Conservation (phyloP, 2,113 vertebrate species). For the mouse (Mus musculus) region DNA sequence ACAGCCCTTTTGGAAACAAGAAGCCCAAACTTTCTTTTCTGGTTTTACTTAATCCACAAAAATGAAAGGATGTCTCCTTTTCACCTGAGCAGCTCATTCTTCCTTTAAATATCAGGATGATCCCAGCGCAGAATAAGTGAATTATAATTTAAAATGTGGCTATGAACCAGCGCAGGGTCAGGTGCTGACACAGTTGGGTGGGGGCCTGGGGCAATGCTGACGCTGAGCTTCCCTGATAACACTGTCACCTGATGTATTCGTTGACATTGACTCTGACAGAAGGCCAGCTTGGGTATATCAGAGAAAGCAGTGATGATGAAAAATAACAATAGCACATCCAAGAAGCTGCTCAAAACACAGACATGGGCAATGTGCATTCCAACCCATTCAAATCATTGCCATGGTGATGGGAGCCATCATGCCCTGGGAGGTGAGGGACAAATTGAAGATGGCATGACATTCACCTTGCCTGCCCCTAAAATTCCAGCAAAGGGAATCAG, state of each 20-base stretch:
- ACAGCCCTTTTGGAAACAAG: not conserved
- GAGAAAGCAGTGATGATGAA: constrained; percentile 31
- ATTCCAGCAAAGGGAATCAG: constrained; percentile 35
- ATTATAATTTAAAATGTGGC: constrained; percentile 79
- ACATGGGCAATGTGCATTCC: not conserved
- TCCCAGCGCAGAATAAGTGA: constrained; percentile 57
- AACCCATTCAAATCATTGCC: constrained; percentile 59
- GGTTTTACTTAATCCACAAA: not conserved
- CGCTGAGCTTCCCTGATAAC: constrained; percentile 52
- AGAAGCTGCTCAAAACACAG: constrained; percentile 8
- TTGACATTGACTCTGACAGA: constrained; percentile 65
- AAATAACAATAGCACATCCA: not conserved
- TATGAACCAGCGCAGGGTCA: constrained; percentile 28
- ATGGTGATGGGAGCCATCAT: constrained; percentile 4
- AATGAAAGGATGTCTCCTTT: constrained; percentile 1
- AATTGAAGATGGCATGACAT: constrained; percentile 37
- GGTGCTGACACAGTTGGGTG: constrained; percentile 58
- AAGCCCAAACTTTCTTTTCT: not conserved
- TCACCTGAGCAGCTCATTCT: not conserved
- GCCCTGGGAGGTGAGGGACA: not conserved
- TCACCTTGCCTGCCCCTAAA: constrained; percentile 56
- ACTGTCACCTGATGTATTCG: constrained; percentile 43
- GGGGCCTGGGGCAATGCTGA: not conserved
- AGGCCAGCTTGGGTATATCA: constrained; percentile 39
- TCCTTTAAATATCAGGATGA: constrained; percentile 58